Conservation (phyloP, 1,140 invertebrate species). For the Diabrotica undecimpunctata region DNA sequence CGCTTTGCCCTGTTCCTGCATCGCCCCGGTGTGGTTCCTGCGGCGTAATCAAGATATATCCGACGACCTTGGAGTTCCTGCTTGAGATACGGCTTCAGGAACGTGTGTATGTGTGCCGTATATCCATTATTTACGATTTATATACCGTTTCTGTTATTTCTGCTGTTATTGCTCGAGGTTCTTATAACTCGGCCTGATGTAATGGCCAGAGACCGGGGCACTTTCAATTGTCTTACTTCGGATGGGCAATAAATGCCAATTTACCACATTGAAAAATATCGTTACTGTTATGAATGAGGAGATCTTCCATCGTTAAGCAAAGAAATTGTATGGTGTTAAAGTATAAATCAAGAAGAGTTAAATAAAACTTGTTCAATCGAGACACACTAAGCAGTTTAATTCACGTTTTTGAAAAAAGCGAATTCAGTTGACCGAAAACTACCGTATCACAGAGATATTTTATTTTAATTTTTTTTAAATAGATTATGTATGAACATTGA, state of each 20-base stretch:
- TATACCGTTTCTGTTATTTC: slow-evolving; percentile 36
- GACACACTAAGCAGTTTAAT: too few species aligned
- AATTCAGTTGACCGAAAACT: too few species aligned
- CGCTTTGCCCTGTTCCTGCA: not conserved
- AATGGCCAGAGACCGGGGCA: not conserved
- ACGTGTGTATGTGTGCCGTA: slow-evolving; percentile 33
- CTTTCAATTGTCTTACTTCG: not conserved
- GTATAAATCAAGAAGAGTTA: too few species aligned
- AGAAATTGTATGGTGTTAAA: too few species aligned
- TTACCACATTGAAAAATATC: not conserved
- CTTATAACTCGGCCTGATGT: not conserved
- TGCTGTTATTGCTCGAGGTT: slow-evolving; percentile 4
- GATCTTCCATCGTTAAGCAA: too few species aligned
- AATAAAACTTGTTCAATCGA: too few species aligned
- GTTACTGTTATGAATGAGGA: too few species aligned
- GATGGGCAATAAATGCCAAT: not conserved
- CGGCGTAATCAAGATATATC: slow-evolving; percentile 44
- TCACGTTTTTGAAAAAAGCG: too few species aligned
- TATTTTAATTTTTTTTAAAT: too few species aligned
- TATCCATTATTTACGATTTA: slow-evolving; percentile 39
- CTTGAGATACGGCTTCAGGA: slow-evolving; percentile 40
- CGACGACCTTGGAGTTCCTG: slow-evolving; percentile 39
- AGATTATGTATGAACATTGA: too few species aligned
- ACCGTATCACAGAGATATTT: too few species aligned
- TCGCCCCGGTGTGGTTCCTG: not conserved